phyloP scores from a whole-genome alignment of 2,888 invertebrate genomes.

The Homarus gammarus region DNA sequence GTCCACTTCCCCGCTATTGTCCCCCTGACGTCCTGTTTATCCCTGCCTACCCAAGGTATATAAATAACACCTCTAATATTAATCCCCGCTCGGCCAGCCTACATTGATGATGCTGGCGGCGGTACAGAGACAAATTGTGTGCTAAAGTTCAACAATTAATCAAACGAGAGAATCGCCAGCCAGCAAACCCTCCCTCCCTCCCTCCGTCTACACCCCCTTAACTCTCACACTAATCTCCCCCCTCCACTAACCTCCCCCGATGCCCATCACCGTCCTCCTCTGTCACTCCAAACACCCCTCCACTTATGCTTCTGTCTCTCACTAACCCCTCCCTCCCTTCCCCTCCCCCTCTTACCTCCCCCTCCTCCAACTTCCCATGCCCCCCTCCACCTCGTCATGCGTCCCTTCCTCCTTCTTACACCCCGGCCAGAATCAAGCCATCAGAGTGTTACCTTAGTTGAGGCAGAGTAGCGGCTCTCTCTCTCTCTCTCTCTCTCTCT shows the following conservation, averaged over 20 bases:
- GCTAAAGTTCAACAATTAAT: slow-evolving; percentile 69
- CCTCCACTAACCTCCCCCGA: no score
- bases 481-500: no score
- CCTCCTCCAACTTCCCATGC: background rate
- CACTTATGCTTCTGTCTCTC: background rate
- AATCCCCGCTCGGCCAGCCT: slow-evolving; percentile 35
- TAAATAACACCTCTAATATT: slow-evolving; percentile 61
- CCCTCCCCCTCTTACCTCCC: background rate
- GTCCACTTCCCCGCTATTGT: slow-evolving; percentile 30
- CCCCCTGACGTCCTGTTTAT: slow-evolving; percentile 51
- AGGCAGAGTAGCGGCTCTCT: no score
- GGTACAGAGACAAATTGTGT: slow-evolving; percentile 65
- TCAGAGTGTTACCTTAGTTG: no score
- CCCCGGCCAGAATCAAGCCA: no score
- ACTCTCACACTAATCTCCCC: background rate
- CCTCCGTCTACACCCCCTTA: background rate
- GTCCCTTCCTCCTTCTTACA: background rate
- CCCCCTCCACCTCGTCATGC: background rate
- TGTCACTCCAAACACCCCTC: background rate
- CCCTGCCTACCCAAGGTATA: slow-evolving; percentile 32
- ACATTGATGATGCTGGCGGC: slow-evolving; percentile 61
- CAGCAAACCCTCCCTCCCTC: background rate
- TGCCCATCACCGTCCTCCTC: background rate
- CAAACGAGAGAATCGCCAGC: slow-evolving; percentile 36
- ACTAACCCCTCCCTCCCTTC: background rate